A percentile compares a stretch with the other conserved stretches of the same genome.
Conservation (phyloP, 92 coral and sea anemone genomes). For the Blastomussa wellsi region DNA sequence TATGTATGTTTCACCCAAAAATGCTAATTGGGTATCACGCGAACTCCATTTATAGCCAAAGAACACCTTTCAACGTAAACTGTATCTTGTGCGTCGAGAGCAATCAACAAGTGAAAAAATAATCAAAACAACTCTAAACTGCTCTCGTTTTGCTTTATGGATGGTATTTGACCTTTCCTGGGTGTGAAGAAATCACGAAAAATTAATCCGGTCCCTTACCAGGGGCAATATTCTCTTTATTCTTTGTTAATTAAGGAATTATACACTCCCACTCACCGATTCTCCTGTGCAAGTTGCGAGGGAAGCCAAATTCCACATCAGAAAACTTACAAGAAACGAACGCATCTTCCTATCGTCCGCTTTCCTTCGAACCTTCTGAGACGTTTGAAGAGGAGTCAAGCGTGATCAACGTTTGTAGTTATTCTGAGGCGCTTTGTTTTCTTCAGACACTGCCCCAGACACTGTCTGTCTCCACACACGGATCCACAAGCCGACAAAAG, state of each 20-base stretch:
- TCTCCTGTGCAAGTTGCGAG: not conserved
- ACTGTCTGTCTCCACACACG: not conserved
- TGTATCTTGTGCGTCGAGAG: not conserved
- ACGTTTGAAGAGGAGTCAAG: not conserved
- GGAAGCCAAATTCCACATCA: conserved; percentile 32
- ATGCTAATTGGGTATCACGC: not conserved
- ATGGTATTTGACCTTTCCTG: not conserved
- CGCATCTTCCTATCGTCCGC: not conserved
- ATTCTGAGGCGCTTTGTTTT: not conserved
- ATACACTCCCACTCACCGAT: conserved; percentile 14
- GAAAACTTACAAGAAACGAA: not conserved
- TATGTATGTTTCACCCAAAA: no score
- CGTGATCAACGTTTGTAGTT: not conserved
- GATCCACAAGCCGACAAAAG: not conserved
- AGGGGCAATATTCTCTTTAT: not conserved
- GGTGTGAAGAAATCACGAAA: not conserved
- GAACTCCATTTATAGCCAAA: not conserved
- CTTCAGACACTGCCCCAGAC: not conserved
- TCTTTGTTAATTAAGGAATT: no score
- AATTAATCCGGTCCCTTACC: not conserved
- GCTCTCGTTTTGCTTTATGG: not conserved
- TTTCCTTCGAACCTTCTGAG: not conserved
- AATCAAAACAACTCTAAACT: not conserved
- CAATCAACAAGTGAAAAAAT: not conserved
- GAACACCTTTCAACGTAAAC: not conserved